Conservation (phyloP, 30 jellyfish, hydroid and myxozoan genomes). For the Sanderia malayensis region DNA sequence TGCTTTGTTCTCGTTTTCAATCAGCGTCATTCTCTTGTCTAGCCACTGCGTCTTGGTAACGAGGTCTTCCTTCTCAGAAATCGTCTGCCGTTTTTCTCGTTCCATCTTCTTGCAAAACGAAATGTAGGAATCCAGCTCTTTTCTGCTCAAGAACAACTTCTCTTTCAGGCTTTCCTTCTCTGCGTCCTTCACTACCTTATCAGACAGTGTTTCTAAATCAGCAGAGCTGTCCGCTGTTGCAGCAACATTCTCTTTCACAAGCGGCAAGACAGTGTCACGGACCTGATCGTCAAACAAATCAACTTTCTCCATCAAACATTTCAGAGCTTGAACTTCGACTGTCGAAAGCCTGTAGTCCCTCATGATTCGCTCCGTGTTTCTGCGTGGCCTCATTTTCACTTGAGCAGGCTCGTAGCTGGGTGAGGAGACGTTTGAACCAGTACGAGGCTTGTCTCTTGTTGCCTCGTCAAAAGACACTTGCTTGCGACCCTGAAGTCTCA, state of each 20-base stretch:
- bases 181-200: slow-evolving; percentile 68
- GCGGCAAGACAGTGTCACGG: slow-evolving; percentile 76
- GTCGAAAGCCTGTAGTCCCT: slow-evolving; percentile 84
- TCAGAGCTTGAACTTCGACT: slow-evolving; percentile 82
- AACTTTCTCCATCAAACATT: slow-evolving; percentile 73
- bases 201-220: slow-evolving; percentile 67
- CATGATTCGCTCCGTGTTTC: slow-evolving; percentile 87
- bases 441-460: slow-evolving; percentile 43
- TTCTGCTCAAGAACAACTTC: slow-evolving; percentile 79
- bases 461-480: slow-evolving; percentile 58
- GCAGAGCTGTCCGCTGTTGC: slow-evolving; percentile 39
- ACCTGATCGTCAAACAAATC: slow-evolving; percentile 77
- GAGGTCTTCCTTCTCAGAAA: slow-evolving; percentile 94
- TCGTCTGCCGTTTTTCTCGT: slow-evolving; percentile 91
- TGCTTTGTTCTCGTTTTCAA: slow-evolving; percentile 83
- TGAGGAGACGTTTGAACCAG: slow-evolving; percentile 20
- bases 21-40: slow-evolving; percentile 72
- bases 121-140: slow-evolving; percentile 95
- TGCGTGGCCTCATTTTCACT: slow-evolving; percentile 62
- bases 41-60: slow-evolving; percentile 95
- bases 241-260: slow-evolving; percentile 56
- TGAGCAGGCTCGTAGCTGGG: slow-evolving; percentile 15
- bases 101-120: slow-evolving; percentile 96
- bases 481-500: slow-evolving; percentile 27
- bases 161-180: slow-evolving; percentile 85